A percentile compares a stretch with the other conserved stretches of the same genome.
phyloP scores from a whole-genome alignment of 2,113 vertebrate species.

The Cettia cetti region DNA sequence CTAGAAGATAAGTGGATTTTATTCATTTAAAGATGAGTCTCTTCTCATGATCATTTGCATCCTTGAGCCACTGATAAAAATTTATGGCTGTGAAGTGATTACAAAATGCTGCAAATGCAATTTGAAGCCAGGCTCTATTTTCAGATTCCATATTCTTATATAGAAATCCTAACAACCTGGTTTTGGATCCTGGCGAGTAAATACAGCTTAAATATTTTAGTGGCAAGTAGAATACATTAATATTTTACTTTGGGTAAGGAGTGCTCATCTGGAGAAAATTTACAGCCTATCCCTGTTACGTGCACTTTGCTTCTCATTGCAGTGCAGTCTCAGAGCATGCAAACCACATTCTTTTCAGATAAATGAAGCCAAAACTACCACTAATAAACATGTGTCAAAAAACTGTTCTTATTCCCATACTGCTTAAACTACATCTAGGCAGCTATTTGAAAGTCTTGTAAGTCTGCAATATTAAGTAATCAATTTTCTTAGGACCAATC shows the following conservation, averaged over 20 bases:
- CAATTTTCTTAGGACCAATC: background rate
- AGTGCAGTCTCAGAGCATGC: background rate
- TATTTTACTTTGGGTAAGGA: background rate
- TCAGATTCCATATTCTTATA: background rate
- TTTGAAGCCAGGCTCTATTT: background rate
- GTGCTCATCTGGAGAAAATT: background rate
- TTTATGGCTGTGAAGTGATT: background rate
- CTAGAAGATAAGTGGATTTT: background rate
- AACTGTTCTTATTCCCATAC: background rate
- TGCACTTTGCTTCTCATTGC: background rate
- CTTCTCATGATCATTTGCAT: background rate
- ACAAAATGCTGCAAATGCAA: background rate
- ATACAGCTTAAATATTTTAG: conserved; percentile 5
- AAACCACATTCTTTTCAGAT: background rate
- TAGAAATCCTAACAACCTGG: background rate
- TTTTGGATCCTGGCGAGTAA: background rate
- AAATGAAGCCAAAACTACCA: background rate
- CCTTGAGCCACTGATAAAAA: background rate
- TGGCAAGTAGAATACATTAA: background rate
- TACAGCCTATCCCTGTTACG: background rate
- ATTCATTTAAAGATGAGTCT: background rate
- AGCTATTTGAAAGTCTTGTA: background rate
- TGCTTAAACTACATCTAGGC: background rate
- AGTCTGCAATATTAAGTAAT: background rate
- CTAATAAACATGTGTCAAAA: background rate